phyloP scores from a whole-genome alignment of 2,888 invertebrate genomes.

The Hydropsyche betteni region DNA sequence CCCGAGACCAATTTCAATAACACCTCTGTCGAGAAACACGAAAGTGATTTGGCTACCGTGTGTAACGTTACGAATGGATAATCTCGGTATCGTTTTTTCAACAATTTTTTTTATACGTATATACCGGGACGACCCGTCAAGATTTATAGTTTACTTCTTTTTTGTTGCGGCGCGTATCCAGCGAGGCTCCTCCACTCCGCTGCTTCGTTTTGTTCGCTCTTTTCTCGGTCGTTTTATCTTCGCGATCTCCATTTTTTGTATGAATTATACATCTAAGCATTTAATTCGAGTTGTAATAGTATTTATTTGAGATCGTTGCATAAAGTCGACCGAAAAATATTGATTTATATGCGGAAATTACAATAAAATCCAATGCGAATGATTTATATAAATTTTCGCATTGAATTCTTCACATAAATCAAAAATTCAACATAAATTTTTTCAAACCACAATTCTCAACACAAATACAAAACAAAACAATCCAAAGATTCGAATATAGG shows the following conservation, averaged over 20 bases:
- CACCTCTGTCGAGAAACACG: constrained; percentile 1
- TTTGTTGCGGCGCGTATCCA: constrained; percentile 2
- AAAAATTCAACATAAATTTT: too few species aligned
- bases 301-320: too few species aligned
- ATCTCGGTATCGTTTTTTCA: constrained; percentile 30
- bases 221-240: too few species aligned
- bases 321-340: too few species aligned
- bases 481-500: constrained; percentile 17
- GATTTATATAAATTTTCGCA: too few species aligned
- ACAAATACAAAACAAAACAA: too few species aligned
- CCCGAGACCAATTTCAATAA: constrained; percentile 29
- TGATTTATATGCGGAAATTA: background rate
- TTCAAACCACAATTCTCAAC: too few species aligned
- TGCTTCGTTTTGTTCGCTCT: too few species aligned
- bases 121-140: constrained; percentile 8
- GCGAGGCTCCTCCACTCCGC: background rate
- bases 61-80: constrained; percentile 46
- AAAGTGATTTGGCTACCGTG: constrained; percentile 45
- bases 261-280: too few species aligned
- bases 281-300: too few species aligned
- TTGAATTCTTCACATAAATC: too few species aligned
- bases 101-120: background rate
- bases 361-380: background rate
- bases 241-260: too few species aligned
- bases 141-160: constrained; percentile 21